Base-by-base conservation (phyloP, 2,113 vertebrate genomes). In the Thermophis baileyi region DNA sequence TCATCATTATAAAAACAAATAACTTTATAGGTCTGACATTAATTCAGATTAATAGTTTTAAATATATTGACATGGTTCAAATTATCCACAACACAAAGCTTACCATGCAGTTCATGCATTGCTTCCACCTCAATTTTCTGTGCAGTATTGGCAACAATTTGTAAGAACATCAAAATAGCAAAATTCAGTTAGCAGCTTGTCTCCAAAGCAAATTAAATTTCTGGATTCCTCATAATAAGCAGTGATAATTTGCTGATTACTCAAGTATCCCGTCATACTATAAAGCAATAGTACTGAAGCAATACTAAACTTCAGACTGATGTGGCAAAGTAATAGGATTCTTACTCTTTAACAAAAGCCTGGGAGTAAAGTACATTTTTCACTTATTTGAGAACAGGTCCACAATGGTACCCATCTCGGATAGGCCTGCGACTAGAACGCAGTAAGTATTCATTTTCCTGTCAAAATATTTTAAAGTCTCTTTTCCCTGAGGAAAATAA, bases 351-450 rank as follows among this genome's bases (percentile, higher is more conserved):
- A 25, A 47, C 47, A 35, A 93, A 86, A 27, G 18, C 27, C 46
- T 55, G 25, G 1, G 93, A 92, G 92, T 92, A 94, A 94, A 96
- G 92, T 94, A 87, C 9, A 0, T 20, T 95, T 97, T 74, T 95
- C 53, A 74, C 91, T 95, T 90, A 11, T n/a, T 85, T 95, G 12
- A 91, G 92, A 91, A 94, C 90, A 98, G 98, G 97, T 97, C 97
- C 98, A 55, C 96, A 97, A 55, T 98, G 97, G 98, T 97, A 96
- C 24, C 98, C 98, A 55, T 98, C 98, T 10, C 97, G 97, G 44
- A 89, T 98, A 87, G 98, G 98, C 46, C 96, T 98, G 63, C 97
- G 97, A 18, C 94, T 97, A 40, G 98, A 98, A 94, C 92, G 35
- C 92, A 97, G 98, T 98, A 96, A 98, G 98, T 97, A 88, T 16